Evolutionary conservation across 2,797 vertebrate species (phyloP).

Genomic region (Rhinatrema bivittatum): DNA sequence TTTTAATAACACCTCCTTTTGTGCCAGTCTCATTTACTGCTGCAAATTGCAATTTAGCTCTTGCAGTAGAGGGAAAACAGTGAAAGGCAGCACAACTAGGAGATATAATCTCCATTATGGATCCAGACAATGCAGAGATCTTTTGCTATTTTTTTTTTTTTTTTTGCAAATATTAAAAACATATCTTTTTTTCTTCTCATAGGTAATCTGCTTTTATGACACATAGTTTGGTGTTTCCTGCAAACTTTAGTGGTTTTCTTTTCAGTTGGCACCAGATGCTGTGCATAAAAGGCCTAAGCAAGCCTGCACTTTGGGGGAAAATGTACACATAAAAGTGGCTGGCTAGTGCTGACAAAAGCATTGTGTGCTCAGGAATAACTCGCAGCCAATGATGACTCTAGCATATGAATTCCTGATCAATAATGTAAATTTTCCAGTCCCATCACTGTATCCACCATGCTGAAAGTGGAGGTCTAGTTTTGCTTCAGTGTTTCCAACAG

Average conservation of each 20-base stretch:
- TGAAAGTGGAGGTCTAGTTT: no score
- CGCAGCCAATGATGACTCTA: conserved; percentile 32
- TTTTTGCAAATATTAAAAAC: conserved; percentile 43
- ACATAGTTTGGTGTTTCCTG: conserved; percentile 21
- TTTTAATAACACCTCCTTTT: conserved; percentile 53
- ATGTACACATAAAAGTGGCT: conserved; percentile 28
- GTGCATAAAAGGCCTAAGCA: conserved; percentile 27
- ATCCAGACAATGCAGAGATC: conserved; percentile 47
- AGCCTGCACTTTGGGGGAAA: conserved; percentile 24
- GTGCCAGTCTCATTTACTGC: conserved; percentile 50
- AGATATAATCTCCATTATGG: conserved; percentile 40
- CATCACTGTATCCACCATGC: conserved; percentile 28
- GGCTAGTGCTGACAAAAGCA: conserved; percentile 26
- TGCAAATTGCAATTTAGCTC: conserved; percentile 44
- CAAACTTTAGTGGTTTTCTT: conserved; percentile 37
- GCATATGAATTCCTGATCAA: conserved; percentile 41
- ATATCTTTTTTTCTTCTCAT: conserved; percentile 36
- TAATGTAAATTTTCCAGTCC: conserved; percentile 51
- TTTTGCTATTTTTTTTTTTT: conserved; percentile 41
- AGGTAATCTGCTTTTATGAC: conserved; percentile 38
- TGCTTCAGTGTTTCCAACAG: no score
- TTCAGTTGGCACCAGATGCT: conserved; percentile 36
- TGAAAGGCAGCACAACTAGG: conserved; percentile 33
- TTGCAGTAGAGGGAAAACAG: conserved; percentile 25
- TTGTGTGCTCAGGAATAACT: conserved; percentile 16